phyloP scores from a whole-genome alignment of 2,797 vertebrate genomes.

The Leptatherina wallacei region DNA sequence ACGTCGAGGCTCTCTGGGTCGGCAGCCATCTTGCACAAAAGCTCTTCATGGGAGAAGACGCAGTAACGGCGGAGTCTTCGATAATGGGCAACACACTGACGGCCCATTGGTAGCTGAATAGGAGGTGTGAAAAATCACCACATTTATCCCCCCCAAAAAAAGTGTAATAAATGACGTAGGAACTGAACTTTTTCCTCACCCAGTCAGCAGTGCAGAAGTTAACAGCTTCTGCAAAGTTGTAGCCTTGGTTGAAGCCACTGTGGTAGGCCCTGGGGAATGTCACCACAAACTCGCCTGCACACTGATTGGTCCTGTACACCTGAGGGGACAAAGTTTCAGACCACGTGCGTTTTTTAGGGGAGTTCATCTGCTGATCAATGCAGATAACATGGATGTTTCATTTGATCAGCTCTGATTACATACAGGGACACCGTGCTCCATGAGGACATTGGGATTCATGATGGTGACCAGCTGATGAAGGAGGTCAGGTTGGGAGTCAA shows the following conservation, averaged over 20 bases:
- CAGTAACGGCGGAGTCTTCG: slow-evolving; percentile 93
- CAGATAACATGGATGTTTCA: background rate
- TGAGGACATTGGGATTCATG: slow-evolving; percentile 98
- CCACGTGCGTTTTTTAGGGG: no score
- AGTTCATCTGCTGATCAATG: background rate
- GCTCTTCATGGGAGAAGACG: slow-evolving; percentile 98
- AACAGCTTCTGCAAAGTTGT: slow-evolving; percentile 99
- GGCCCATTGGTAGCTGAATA: slow-evolving; percentile 91
- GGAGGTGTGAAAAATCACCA: background rate
- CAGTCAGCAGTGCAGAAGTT: slow-evolving; percentile 99
- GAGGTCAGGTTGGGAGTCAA: slow-evolving; percentile 97
- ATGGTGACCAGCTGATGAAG: slow-evolving; percentile 98
- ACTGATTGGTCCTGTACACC: slow-evolving; percentile 99
- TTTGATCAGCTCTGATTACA: slow-evolving; percentile 54
- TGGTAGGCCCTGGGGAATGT: slow-evolving; percentile 98
- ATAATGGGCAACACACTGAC: slow-evolving; percentile 97
- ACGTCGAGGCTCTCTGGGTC: slow-evolving; percentile 96
- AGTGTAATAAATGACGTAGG: background rate
- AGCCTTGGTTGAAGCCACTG: slow-evolving; percentile 99
- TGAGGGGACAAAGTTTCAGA: slow-evolving; percentile 51
- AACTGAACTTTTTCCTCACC: slow-evolving; percentile 78
- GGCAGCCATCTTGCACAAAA: slow-evolving; percentile 98
- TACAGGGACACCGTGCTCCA: slow-evolving; percentile 98
- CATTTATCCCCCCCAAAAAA: background rate
- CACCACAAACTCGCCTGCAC: slow-evolving; percentile 97